These are phyloP conservation scores for Antennarius striatus DNA, from an alignment of 2,113 vertebrate genomes.

Conservation along the genomic window DNA sequence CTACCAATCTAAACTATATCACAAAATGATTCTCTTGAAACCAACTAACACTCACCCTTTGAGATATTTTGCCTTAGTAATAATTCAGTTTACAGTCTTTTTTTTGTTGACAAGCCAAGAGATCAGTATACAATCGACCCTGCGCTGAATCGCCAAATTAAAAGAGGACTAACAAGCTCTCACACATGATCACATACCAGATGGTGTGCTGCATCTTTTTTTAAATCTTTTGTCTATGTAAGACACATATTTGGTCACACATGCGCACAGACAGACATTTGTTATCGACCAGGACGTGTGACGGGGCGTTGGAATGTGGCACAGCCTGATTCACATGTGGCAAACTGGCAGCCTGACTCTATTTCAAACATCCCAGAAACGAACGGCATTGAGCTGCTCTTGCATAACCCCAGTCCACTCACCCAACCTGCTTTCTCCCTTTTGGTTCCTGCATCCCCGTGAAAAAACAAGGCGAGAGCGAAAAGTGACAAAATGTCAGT, in stretches of 20 bases:
- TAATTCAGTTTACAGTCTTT: slow-evolving; percentile 73
- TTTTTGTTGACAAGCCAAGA: slow-evolving; percentile 68
- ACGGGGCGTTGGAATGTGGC: not conserved
- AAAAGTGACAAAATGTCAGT: slow-evolving; percentile 56
- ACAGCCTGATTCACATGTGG: too few relatives aligned
- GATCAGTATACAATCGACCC: slow-evolving; percentile 71
- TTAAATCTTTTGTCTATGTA: slow-evolving; percentile 4
- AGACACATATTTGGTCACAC: slow-evolving; percentile 33
- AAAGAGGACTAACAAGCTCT: slow-evolving; percentile 64
- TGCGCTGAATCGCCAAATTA: slow-evolving; percentile 71
- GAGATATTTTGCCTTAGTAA: slow-evolving; percentile 77
- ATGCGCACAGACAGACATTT: slow-evolving; percentile 31
- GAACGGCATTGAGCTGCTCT: slow-evolving; percentile 3
- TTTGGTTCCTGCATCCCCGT: not conserved
- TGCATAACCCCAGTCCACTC: not conserved
- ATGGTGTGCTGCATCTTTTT: slow-evolving; percentile 48
- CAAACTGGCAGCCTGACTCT: too few relatives aligned
- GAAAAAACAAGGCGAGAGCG: not conserved
- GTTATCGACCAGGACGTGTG: slow-evolving; percentile 7
- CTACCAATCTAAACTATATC: slow-evolving; percentile 85
- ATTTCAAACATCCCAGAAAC: slow-evolving; percentile 14
- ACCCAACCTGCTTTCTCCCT: not conserved
- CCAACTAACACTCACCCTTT: slow-evolving; percentile 78
- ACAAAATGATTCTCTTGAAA: slow-evolving; percentile 80
- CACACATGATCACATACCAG: slow-evolving; percentile 74